Conservation (phyloP, 2,797 vertebrate genomes). For the Dipus sagitta region DNA sequence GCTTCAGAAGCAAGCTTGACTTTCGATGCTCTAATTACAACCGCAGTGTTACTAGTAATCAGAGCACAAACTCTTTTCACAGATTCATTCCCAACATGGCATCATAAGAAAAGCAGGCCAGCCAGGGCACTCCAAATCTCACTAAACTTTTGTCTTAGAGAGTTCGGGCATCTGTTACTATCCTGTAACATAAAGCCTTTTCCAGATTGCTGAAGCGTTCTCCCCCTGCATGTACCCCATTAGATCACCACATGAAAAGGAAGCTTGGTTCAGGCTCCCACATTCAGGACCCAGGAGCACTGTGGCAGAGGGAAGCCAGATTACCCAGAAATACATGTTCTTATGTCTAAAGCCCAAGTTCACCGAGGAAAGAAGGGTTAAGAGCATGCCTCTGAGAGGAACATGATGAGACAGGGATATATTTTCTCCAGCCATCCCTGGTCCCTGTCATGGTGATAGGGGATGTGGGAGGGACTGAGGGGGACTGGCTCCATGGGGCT, state of each 20-base stretch:
- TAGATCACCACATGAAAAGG: neutral
- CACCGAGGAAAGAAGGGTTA: neutral
- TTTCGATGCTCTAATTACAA: neutral
- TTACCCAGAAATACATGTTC: neutral
- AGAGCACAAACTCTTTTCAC: neutral
- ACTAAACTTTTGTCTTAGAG: neutral
- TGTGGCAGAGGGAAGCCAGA: neutral
- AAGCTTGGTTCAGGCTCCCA: neutral
- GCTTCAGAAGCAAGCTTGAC: neutral
- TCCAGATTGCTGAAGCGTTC: neutral
- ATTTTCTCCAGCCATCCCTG: neutral
- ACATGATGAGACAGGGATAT: neutral
- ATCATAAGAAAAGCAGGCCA: slow-evolving; percentile 10
- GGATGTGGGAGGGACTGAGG: neutral
- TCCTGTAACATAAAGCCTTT: neutral
- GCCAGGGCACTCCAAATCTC: neutral
- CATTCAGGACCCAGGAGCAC: neutral
- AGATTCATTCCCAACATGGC: slow-evolving; percentile 15
- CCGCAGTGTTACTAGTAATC: neutral
- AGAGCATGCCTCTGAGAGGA: neutral
- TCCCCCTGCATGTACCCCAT: neutral
- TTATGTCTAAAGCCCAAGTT: neutral
- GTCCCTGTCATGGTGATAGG: neutral
- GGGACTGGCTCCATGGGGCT: neutral
- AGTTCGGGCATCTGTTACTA: neutral